Evolutionary conservation across 2,888 invertebrate genomes (phyloP).

Genomic region (Thelaira solivaga): DNA sequence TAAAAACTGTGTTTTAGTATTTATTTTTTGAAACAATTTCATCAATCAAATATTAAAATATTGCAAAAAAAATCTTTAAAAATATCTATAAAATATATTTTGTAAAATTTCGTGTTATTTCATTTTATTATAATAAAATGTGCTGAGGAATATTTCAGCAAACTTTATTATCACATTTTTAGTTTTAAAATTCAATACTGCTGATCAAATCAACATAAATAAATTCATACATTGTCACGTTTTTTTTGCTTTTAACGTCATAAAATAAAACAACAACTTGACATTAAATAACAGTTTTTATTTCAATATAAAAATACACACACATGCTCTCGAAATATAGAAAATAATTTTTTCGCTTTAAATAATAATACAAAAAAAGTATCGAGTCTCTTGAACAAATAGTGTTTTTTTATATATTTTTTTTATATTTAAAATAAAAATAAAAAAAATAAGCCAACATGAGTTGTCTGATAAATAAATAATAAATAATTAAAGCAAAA

Average conservation of each 20-base stretch:
- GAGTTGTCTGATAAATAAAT: too few species aligned
- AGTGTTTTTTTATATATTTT: constrained; percentile 6
- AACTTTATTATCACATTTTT: neutral
- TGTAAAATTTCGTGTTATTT: constrained; percentile 5
- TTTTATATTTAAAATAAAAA: neutral
- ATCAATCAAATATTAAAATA: too few species aligned
- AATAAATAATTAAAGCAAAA: too few species aligned
- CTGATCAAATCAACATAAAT: constrained; percentile 10
- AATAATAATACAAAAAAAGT: neutral
- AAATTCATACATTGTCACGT: constrained; percentile 34
- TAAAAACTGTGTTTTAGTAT: too few species aligned
- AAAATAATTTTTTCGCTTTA: neutral
- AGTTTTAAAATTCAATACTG: constrained; percentile 6
- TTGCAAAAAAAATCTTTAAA: too few species aligned
- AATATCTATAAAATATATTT: neutral
- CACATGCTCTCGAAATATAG: neutral
- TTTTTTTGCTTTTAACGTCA: too few species aligned
- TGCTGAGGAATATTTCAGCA: neutral
- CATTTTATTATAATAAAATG: neutral
- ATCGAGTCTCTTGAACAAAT: neutral
- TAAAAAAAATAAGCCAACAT: neutral
- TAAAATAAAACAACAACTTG: constrained; percentile 8
- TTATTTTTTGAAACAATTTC: too few species aligned
- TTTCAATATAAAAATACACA: neutral
- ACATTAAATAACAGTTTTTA: constrained; percentile 9